Percentiles rank a stretch among this genome's conserved stretches.
These are phyloP conservation scores for Nibea albiflora DNA, from an alignment of 2,113 vertebrate species.

Conservation along the genomic window DNA sequence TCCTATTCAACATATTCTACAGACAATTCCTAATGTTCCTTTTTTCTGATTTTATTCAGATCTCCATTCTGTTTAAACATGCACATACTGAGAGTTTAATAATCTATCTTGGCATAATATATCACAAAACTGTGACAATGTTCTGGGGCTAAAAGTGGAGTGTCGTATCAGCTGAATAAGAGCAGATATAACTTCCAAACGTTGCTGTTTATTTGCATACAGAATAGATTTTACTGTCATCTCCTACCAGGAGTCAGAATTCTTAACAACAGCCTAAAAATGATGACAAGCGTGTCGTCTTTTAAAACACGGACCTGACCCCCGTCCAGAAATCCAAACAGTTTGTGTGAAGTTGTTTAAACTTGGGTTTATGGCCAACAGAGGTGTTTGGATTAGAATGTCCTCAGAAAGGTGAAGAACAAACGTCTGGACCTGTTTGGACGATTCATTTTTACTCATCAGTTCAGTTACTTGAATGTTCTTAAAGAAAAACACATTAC, in stretches of 20 bases:
- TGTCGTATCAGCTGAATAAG: neutral
- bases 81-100: neutral
- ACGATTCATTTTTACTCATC: neutral
- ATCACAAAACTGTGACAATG: neutral
- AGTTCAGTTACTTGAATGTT: too few relatives aligned
- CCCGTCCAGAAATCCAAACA: conserved; percentile 8
- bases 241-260: neutral
- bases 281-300: neutral
- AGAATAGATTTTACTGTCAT: neutral
- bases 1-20: conserved; percentile 2
- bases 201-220: neutral
- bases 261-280: neutral
- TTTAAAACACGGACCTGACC: neutral
- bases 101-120: neutral
- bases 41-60: conserved; percentile 3
- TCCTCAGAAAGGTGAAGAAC: neutral
- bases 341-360: conserved; percentile 15
- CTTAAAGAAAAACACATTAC: too few relatives aligned
- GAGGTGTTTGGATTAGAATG: neutral
- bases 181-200: too few relatives aligned
- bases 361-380: neutral
- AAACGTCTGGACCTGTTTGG: neutral
- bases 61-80: neutral
- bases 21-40: conserved; percentile 4
- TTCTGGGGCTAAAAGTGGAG: neutral